Evolutionary conservation across 2,113 vertebrate species (phyloP).

Genomic region (Capricornis sumatraensis): DNA sequence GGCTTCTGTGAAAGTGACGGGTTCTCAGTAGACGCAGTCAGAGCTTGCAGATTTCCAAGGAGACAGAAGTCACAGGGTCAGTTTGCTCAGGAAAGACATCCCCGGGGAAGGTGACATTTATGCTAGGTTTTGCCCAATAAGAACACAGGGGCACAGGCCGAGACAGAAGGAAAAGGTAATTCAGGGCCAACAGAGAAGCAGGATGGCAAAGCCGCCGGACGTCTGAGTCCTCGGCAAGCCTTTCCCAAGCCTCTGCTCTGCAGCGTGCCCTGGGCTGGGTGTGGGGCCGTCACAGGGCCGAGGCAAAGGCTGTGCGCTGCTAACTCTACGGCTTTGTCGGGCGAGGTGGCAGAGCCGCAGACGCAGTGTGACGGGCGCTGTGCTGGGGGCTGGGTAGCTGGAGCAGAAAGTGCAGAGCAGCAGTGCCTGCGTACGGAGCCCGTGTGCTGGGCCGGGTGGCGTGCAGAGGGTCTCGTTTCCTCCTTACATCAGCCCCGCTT

Average conservation of each 20-base stretch:
- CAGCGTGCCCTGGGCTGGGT: background rate
- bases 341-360: background rate
- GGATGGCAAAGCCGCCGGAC: background rate
- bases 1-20: background rate
- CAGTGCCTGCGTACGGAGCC: background rate
- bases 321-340: too few relatives aligned
- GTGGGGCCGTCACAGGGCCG: too few relatives aligned
- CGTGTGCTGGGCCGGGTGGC: accelerated
- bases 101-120: background rate
- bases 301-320: background rate
- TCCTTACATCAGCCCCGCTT: background rate
- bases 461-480: background rate
- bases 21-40: background rate
- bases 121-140: background rate
- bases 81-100: background rate
- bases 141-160: background rate
- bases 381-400: background rate
- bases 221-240: background rate
- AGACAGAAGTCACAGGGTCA: background rate
- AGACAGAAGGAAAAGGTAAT: background rate
- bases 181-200: background rate
- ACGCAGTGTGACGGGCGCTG: background rate
- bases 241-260: background rate
- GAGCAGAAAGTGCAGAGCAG: background rate
- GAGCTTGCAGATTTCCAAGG: background rate